Base-by-base conservation (phyloP, 2,113 vertebrate genomes). In the Gobiocypris rarus region DNA sequence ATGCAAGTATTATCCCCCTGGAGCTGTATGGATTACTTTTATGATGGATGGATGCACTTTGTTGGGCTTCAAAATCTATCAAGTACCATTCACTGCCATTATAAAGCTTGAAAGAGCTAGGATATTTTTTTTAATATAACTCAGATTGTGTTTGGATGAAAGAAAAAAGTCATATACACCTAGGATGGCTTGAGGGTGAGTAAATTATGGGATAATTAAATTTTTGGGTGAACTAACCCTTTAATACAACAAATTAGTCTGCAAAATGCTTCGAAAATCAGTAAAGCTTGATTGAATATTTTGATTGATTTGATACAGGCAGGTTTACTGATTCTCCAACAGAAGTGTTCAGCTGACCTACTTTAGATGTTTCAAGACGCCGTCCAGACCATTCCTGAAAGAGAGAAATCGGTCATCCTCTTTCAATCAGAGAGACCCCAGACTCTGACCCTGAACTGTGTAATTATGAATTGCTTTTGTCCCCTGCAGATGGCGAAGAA, bases 371-470 rank as follows among this genome's bases (percentile, higher is more conserved):
- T 50, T 24, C 48, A 65, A 73, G 14, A 81, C 50, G 34, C 41
- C 38, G 58, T 75, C 24, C 28, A 86, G 63, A 59, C 56, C n/a
- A 28, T 75, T 75, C 48, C n/a, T 31, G 28, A 56, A 82, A 58
- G 50, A 56, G n/a, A 86, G 67, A 88, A 63, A 48, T 73, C 15
- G 0, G 48, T 28, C 71, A 52, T 43, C 8, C 3, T 52, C 24
- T 83, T 70, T 84, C 50, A 74, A 70, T 43, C 38, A 52, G 10
- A n/a, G 58, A 67, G n/a, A 69, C 59, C 48, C n/a, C 48, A 59
- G n/a, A 67, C 79, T 82, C 31, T 69, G 84, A 85, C 84, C 79
- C 50, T n/a, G 15, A n/a, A 76, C 61, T 65, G 38, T 31, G 45
- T 43, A 48, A 59, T 67, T 52, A 41, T 67, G 15, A 34, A 2